Conservation (phyloP, 2,797 vertebrate species). For the Acestrorhynchus altus region DNA sequence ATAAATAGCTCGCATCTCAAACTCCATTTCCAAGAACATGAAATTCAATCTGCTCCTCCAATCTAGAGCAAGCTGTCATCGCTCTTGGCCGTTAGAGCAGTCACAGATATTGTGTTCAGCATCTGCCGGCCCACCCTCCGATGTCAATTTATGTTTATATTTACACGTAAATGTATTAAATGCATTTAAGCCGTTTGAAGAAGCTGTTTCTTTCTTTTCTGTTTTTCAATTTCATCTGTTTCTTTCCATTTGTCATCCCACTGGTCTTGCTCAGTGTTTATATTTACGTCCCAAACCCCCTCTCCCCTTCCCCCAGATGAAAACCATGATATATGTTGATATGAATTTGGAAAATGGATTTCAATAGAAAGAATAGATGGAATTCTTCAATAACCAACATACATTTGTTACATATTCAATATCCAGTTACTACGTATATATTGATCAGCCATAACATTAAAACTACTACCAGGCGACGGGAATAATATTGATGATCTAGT, state of each 20-base stretch:
- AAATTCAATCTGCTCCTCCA: constrained; percentile 80
- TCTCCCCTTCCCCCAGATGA: constrained; percentile 45
- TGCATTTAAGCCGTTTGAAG: constrained; percentile 76
- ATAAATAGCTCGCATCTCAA: constrained; percentile 80
- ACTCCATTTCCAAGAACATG: constrained; percentile 82
- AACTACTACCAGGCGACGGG: too few species aligned
- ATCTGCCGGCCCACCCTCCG: constrained; percentile 54
- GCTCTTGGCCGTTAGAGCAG: constrained; percentile 76
- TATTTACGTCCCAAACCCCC: constrained; percentile 68
- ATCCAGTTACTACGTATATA: too few species aligned
- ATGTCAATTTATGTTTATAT: constrained; percentile 81
- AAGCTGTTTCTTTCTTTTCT: constrained; percentile 68
- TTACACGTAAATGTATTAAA: constrained; percentile 80
- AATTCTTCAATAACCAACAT: too few species aligned
- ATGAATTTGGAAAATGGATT: too few species aligned
- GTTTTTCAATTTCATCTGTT: constrained; percentile 54
- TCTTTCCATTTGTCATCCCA: constrained; percentile 68
- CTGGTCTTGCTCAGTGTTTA: constrained; percentile 64
- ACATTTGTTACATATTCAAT: too few species aligned
- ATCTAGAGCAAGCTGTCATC: constrained; percentile 73
- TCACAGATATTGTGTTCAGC: constrained; percentile 77
- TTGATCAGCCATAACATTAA: too few species aligned
- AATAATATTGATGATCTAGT: too few species aligned
- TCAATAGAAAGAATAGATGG: too few species aligned
- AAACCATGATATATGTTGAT: too few species aligned